Conservation (phyloP, 2,113 vertebrate species). For the Porphyrio hochstetteri region DNA sequence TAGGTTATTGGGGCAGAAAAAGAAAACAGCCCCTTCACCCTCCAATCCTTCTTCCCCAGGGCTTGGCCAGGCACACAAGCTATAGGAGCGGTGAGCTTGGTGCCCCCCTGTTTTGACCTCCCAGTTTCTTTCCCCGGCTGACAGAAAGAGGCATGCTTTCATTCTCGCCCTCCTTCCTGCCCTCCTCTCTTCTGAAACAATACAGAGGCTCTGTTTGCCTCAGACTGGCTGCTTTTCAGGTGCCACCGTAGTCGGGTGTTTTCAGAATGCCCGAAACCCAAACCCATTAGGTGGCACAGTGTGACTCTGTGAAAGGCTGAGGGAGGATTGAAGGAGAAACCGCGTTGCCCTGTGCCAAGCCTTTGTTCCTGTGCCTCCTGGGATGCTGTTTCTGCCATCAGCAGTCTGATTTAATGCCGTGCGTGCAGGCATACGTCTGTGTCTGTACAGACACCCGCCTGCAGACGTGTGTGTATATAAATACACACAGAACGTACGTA, state of each 20-base stretch:
- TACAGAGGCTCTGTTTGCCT: background rate
- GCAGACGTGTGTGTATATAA: no score
- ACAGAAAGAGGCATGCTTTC: background rate
- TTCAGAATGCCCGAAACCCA: background rate
- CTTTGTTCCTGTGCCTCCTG: background rate
- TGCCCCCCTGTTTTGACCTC: background rate
- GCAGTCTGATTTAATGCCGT: background rate
- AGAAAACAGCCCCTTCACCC: slow-evolving; percentile 55
- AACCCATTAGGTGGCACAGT: accelerated
- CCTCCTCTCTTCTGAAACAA: background rate
- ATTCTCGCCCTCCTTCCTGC: background rate
- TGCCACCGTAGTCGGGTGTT: background rate
- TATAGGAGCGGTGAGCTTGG: background rate
- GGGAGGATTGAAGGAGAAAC: background rate
- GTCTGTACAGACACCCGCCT: accelerated
- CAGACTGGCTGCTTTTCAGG: background rate
- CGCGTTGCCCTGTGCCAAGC: background rate
- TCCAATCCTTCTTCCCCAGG: slow-evolving; percentile 4
- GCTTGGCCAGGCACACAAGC: background rate
- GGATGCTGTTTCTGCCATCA: background rate
- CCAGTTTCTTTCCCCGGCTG: background rate
- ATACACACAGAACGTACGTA: accelerated
- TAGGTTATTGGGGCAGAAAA: slow-evolving; percentile 80
- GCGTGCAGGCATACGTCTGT: no score
- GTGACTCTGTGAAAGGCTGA: background rate